phyloP scores from a whole-genome alignment of 2,113 vertebrate genomes.

The Naja naja region DNA sequence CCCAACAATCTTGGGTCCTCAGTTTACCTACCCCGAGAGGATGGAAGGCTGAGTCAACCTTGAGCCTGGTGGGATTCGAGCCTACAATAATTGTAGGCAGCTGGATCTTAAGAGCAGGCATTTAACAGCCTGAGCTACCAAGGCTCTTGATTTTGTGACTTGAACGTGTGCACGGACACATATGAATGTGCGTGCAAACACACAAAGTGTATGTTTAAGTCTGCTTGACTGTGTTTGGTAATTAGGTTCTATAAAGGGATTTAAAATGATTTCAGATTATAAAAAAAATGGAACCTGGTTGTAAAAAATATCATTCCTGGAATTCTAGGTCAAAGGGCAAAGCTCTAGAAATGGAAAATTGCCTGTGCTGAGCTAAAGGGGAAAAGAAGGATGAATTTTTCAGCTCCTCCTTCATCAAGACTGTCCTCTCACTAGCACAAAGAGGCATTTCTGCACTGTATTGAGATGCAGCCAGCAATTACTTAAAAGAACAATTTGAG shows the following conservation, averaged over 20 bases:
- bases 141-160: too few species aligned
- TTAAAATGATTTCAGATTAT: not conserved
- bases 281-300: not conserved
- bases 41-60: too few species aligned
- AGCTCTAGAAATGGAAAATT: not conserved
- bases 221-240: not conserved
- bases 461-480: fast-evolving
- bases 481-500: not conserved
- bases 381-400: not conserved
- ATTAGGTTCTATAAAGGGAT: not conserved
- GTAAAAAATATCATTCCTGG: not conserved
- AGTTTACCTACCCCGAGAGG: too few species aligned
- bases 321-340: not conserved
- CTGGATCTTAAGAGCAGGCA: too few species aligned
- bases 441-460: not conserved
- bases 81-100: too few species aligned
- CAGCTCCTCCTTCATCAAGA: not conserved
- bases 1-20: too few species aligned
- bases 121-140: too few species aligned
- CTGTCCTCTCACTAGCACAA: not conserved
- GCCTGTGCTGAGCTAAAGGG: not conserved
- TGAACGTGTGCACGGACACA: not conserved
- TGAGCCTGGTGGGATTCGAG: too few species aligned
- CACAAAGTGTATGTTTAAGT: not conserved
- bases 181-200: not conserved